phyloP scores from a whole-genome alignment of 2,113 vertebrate species.

The Zosterops hypoxanthus region DNA sequence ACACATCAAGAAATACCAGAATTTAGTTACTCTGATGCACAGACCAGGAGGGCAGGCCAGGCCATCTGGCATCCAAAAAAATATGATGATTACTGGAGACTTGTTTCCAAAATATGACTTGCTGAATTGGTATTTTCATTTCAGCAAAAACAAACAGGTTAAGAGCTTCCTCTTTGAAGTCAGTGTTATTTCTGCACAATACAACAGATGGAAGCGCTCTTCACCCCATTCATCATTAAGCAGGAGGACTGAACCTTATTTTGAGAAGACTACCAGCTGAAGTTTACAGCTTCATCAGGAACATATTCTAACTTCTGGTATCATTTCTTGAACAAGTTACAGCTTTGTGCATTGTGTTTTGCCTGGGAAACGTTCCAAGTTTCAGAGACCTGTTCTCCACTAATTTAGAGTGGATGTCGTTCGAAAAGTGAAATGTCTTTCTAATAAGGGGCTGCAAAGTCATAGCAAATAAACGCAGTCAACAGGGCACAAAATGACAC shows the following conservation, averaged over 20 bases:
- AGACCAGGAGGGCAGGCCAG: not conserved
- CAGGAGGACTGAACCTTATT: not conserved
- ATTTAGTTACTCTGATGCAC: not conserved
- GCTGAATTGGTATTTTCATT: not conserved
- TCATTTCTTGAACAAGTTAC: not conserved
- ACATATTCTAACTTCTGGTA: not conserved
- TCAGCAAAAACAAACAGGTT: not conserved
- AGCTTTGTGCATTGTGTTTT: not conserved
- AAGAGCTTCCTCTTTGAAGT: not conserved
- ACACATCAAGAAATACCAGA: not conserved
- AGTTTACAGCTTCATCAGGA: conserved; percentile 25
- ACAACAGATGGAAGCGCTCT: not conserved
- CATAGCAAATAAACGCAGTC: not conserved
- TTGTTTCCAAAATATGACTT: conserved; percentile 4
- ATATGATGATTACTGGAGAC: not conserved
- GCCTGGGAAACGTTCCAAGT: not conserved
- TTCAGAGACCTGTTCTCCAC: not conserved
- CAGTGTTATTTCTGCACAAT: not conserved
- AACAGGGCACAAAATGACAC: not conserved
- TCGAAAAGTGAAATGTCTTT: not conserved
- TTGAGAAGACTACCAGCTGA: not conserved
- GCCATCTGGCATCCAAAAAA: conserved; percentile 19
- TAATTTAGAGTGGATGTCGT: not conserved
- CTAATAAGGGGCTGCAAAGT: not conserved
- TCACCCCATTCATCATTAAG: not conserved